Evolutionary conservation across 2,888 invertebrate species (phyloP), one percentile per base, ranked within the genome.

Genomic region (Coecobrya sp.): DNA sequence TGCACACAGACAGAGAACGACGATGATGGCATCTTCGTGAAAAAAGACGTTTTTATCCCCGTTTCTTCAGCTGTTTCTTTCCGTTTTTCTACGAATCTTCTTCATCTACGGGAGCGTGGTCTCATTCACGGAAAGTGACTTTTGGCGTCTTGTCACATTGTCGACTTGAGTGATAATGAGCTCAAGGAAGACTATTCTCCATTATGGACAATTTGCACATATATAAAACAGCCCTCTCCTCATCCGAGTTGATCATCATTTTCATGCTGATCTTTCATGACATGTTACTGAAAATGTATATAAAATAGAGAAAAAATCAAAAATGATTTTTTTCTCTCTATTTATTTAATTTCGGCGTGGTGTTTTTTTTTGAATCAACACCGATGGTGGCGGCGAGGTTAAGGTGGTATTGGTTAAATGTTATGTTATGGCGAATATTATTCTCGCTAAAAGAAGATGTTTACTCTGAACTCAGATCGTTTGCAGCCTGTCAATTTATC

Each of bases 401-500:
- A 73, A 30, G 82, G 8, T n/a, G 30, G n/a, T 25, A 16, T 19
- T 49, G 49, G 55, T n/a, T 1, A 5, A n/a, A 13, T 55, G 55
- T n/a, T n/a, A 19, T 55, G 55, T 65, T 8, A 13, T 65, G 11
- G 65, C 65, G 10, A 27, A 65, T 68, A 65, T 62, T 82, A 52
- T 27, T 70, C n/a, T n/a, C 59, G 62, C 59, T 30, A 59, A 70
- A 73, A 59, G 76, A 76, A 92, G 86, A 92, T 88, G 84, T 92
- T 92, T 85, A 88, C 62, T 19, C 76, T 92, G 30, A 59, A 36
- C 76, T 88, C 87, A 92, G 85, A 84, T 92, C 88, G 88, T 88
- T 92, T 88, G 92, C 92, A 92, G 82, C 45, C 92, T 92, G 92
- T 92, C 92, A 92, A 88, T 92, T 92, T 79, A 88, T 84, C 85